phyloP scores from a whole-genome alignment of 2,113 vertebrate genomes.

The Eidolon helvum region DNA sequence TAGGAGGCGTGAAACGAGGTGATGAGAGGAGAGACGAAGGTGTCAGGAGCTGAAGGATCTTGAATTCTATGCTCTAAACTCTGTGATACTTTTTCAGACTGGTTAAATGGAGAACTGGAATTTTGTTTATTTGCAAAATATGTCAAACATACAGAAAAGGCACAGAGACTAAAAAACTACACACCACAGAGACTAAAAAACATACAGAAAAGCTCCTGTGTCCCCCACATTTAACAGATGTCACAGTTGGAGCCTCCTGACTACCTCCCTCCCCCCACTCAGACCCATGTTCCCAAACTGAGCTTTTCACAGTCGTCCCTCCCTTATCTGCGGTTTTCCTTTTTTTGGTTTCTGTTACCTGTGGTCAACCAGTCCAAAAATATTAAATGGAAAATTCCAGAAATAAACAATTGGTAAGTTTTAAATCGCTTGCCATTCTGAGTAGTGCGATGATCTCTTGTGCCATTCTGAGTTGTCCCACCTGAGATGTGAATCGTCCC shows the following conservation, averaged over 20 bases:
- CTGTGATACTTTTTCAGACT: background rate
- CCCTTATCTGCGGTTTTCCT: background rate
- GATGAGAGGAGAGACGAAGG: background rate
- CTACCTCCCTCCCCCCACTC: background rate
- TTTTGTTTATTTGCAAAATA: conserved; percentile 14
- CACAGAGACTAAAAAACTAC: too few species aligned
- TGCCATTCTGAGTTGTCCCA: background rate
- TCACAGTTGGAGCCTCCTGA: background rate
- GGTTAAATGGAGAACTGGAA: background rate
- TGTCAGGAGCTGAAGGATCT: background rate
- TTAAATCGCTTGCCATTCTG: background rate
- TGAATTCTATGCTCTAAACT: background rate
- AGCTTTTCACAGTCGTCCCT: background rate
- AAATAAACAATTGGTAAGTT: background rate
- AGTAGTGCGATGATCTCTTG: background rate
- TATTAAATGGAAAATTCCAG: background rate
- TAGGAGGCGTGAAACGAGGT: background rate
- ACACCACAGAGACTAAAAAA: too few species aligned
- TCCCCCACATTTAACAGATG: background rate
- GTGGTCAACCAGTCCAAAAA: background rate
- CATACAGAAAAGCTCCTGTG: too few species aligned
- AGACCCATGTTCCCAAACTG: background rate
- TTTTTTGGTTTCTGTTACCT: background rate
- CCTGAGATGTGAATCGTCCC: background rate
- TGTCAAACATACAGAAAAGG: too few species aligned